Evolutionary conservation across 1,140 invertebrate species (phyloP).

Genomic region (Kradibia gibbosae): DNA sequence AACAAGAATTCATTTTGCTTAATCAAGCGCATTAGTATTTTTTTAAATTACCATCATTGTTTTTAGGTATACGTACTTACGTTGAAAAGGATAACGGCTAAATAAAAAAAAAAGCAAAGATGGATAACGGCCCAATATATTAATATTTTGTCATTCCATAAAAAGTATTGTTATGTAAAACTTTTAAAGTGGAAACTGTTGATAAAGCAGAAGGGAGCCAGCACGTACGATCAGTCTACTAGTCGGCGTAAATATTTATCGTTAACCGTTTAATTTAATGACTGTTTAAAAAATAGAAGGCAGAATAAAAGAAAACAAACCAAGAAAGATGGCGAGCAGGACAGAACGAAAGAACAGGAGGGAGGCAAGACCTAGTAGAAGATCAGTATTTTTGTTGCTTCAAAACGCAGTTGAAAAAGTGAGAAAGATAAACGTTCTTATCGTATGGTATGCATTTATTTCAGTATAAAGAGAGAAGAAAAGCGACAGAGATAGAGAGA

Average conservation of each 20-base stretch:
- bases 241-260: slow-evolving; percentile 72
- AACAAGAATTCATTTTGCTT: too few relatives aligned
- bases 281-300: slow-evolving; percentile 71
- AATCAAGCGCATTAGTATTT: too few relatives aligned
- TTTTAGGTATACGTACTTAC: too few relatives aligned
- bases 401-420: slow-evolving; percentile 35
- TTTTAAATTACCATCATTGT: too few relatives aligned
- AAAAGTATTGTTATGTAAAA: too few relatives aligned
- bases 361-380: not conserved
- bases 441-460: slow-evolving; percentile 36
- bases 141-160: too few relatives aligned
- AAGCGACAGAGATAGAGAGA: slow-evolving; percentile 56
- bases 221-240: slow-evolving; percentile 57
- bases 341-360: not conserved
- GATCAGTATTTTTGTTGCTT: not conserved
- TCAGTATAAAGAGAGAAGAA: slow-evolving; percentile 43
- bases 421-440: slow-evolving; percentile 19
- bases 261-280: slow-evolving; percentile 71
- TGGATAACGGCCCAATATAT: too few relatives aligned
- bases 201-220: not conserved
- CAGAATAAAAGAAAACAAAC: slow-evolving; percentile 69
- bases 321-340: slow-evolving; percentile 53
- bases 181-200: too few relatives aligned
- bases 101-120: too few relatives aligned
- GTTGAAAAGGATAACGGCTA: too few relatives aligned